Percentiles rank a stretch among this genome's conserved stretches.
Evolutionary conservation across 2,113 vertebrate genomes (phyloP).

Genomic region (Prietella phreatophila): DNA sequence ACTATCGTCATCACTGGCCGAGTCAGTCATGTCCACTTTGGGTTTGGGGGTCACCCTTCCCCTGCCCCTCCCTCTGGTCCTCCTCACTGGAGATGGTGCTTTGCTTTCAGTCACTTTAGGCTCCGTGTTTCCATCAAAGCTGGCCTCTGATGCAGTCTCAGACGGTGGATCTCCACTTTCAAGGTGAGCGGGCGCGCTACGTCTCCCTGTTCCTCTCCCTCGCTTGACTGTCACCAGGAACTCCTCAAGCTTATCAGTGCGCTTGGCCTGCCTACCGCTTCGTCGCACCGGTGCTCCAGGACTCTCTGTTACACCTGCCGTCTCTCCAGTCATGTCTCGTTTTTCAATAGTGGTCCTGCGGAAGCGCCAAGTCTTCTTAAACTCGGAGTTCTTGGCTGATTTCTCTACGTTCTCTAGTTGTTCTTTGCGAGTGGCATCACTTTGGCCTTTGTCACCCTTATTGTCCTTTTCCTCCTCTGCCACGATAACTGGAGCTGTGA

Average conservation of each 20-base stretch:
- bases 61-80: constrained; percentile 58
- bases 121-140: constrained; percentile 85
- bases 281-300: constrained; percentile 80
- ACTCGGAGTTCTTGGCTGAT: constrained; percentile 77
- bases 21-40: constrained; percentile 31
- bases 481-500: constrained; percentile 59
- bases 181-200: constrained; percentile 66
- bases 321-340: constrained; percentile 81
- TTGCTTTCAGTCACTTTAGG: constrained; percentile 62
- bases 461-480: constrained; percentile 66
- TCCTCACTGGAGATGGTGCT: constrained; percentile 64
- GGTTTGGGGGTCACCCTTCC: constrained; percentile 47
- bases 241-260: constrained; percentile 90
- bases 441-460: constrained; percentile 67
- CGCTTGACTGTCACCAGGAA: constrained; percentile 88
- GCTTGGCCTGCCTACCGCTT: constrained; percentile 89
- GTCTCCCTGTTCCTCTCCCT: constrained; percentile 69
- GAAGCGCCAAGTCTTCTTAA: constrained; percentile 91
- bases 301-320: constrained; percentile 62
- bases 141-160: constrained; percentile 90
- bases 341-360: constrained; percentile 88
- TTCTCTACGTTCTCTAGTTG: constrained; percentile 70
- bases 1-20: constrained; percentile 63
- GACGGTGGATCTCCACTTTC: constrained; percentile 86
- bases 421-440: constrained; percentile 58